These are phyloP conservation scores for Caenorhabditis japonica DNA, from an alignment of 2,888 invertebrate genomes.

Conservation along the genomic window DNA sequence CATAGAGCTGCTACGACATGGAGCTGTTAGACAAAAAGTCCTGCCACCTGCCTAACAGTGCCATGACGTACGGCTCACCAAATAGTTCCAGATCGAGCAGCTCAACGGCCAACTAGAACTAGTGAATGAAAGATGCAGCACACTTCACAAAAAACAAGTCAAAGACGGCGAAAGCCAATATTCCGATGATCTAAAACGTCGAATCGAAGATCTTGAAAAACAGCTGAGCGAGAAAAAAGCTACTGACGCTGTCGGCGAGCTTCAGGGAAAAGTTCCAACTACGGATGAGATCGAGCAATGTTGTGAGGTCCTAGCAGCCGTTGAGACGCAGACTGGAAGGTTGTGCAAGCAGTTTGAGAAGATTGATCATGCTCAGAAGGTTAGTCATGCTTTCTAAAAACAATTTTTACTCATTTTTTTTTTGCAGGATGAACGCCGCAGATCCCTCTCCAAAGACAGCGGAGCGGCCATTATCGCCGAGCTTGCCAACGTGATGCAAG, in stretches of 20 bases:
- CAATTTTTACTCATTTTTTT: neutral
- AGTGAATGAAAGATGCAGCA: conserved; percentile 72
- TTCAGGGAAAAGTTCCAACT: conserved; percentile 66
- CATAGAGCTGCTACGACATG: no score
- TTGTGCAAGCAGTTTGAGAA: conserved; percentile 75
- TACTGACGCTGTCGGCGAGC: conserved; percentile 48
- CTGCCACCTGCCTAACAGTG: no score
- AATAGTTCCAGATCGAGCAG: conserved; percentile 66
- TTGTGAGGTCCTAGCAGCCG: conserved; percentile 73
- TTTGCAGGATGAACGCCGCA: conserved; percentile 70
- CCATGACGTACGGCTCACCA: neutral
- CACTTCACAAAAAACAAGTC: conserved; percentile 70
- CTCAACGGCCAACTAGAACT: conserved; percentile 72
- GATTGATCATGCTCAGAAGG: conserved; percentile 71
- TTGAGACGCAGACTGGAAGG: conserved; percentile 73
- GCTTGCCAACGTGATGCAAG: conserved; percentile 74
- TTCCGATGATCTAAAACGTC: conserved; percentile 72
- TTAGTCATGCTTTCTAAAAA: conserved; percentile 2
- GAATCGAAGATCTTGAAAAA: conserved; percentile 71
- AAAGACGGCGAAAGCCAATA: conserved; percentile 52
- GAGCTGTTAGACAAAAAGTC: no score
- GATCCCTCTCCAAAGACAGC: conserved; percentile 73
- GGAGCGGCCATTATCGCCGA: conserved; percentile 73
- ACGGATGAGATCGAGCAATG: conserved; percentile 75
- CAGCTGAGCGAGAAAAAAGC: conserved; percentile 68